A percentile compares a stretch with the other conserved stretches of the same genome.
Evolutionary conservation across 2,888 invertebrate genomes (phyloP).

Genomic region (Polydesmus complanatus): DNA sequence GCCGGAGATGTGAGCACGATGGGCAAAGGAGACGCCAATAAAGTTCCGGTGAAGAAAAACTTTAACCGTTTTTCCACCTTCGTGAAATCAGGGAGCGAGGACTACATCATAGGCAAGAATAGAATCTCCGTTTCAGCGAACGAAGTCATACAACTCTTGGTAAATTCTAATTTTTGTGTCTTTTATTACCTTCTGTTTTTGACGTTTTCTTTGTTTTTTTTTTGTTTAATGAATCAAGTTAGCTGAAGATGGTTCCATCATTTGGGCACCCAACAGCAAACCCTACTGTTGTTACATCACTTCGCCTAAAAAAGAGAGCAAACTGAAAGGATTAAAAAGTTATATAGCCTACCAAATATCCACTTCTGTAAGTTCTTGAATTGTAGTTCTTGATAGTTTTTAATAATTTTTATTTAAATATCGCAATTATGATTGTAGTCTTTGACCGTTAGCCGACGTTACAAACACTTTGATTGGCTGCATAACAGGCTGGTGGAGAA

Average conservation of each 20-base stretch:
- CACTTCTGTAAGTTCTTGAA: conserved; percentile 49
- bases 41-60: conserved; percentile 54
- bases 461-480: conserved; percentile 99
- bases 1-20: conserved; percentile 24
- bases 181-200: conserved; percentile 1
- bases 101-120: conserved; percentile 65
- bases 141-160: conserved; percentile 54
- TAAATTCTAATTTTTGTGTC: conserved; percentile 20
- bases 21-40: conserved; percentile 29
- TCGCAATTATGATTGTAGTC: conserved; percentile 55
- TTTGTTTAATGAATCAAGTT: conserved; percentile 38
- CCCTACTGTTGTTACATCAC: conserved; percentile 74
- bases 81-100: conserved; percentile 78
- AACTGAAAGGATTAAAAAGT: conserved; percentile 92
- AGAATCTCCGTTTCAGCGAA: conserved; percentile 52
- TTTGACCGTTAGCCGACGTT: conserved; percentile 71
- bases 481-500: conserved; percentile 87
- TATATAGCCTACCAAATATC: conserved; percentile 94
- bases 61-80: conserved; percentile 66
- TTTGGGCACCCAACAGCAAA: conserved; percentile 60
- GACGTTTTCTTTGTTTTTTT: neutral
- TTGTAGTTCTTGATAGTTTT: neutral
- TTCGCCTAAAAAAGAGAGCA: conserved; percentile 93
- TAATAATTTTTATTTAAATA: neutral
- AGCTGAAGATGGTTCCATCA: conserved; percentile 47